Percentiles rank a stretch among this genome's conserved stretches.
Evolutionary conservation across 2,113 vertebrate genomes (phyloP).

Genomic region (Myotis yumanensis): DNA sequence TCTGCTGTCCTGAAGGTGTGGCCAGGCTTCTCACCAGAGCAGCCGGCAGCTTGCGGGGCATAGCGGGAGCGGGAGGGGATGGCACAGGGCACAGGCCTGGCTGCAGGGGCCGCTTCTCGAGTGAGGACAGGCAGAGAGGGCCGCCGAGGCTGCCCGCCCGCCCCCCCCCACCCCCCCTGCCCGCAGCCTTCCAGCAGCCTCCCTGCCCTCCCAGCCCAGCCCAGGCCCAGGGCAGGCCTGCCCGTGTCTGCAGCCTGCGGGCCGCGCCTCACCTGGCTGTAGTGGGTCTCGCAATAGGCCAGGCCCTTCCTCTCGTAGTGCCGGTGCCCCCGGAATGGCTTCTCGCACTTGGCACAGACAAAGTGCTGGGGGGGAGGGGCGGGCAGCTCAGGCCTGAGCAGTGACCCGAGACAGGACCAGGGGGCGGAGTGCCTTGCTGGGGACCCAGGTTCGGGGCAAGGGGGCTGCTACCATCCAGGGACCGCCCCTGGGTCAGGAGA

Average conservation of each 20-base stretch:
- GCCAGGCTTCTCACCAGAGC: neutral
- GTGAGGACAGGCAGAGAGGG: too few relatives aligned
- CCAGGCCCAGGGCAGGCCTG: neutral
- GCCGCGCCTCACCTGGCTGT: conserved; percentile 83
- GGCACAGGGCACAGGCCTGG: too few relatives aligned
- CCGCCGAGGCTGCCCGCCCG: too few relatives aligned
- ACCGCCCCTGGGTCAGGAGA: too few relatives aligned
- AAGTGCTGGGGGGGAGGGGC: conserved; percentile 80
- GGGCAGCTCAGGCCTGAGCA: neutral
- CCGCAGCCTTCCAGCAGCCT: too few relatives aligned
- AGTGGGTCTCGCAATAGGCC: conserved; percentile 88
- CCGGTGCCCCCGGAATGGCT: conserved; percentile 86
- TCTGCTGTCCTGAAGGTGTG: neutral
- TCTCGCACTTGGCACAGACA: conserved; percentile 89
- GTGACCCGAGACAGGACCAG: neutral
- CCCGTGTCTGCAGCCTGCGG: rapidly evolving
- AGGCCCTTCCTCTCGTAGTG: conserved; percentile 89
- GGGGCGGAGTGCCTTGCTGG: rapidly evolving
- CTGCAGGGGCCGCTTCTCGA: too few relatives aligned
- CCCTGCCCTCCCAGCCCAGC: too few relatives aligned
- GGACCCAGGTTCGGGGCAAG: neutral
- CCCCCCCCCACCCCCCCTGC: too few relatives aligned
- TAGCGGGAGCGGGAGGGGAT: too few relatives aligned
- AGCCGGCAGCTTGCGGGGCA: too few relatives aligned
- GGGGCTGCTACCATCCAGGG: rapidly evolving